A percentile compares a stretch with the other conserved stretches of the same genome.
Evolutionary conservation across 2,797 vertebrate species (phyloP).

Genomic region (Liasis olivaceus): DNA sequence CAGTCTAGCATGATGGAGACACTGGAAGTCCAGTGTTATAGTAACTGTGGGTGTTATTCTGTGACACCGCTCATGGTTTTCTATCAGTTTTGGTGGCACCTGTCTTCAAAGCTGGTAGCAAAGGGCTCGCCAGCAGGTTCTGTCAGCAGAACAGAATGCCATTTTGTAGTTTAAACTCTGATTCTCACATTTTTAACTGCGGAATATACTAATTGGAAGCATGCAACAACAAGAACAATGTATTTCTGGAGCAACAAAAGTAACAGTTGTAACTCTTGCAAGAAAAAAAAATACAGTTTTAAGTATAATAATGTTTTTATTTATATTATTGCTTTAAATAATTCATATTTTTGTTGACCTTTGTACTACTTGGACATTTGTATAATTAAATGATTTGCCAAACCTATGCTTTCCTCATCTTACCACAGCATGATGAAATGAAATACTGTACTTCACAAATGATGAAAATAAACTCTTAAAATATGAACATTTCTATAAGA

Average conservation of each 20-base stretch:
- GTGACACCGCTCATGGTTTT: no score
- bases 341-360: not conserved
- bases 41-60: no score
- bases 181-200: not conserved
- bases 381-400: not conserved
- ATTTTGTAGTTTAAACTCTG: not conserved
- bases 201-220: not conserved
- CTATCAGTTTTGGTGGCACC: no score
- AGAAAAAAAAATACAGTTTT: not conserved
- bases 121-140: no score
- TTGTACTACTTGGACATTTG: not conserved
- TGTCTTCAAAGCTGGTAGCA: no score
- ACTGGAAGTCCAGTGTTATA: no score
- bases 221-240: not conserved
- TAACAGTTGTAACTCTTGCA: not conserved
- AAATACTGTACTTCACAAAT: no score
- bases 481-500: no score
- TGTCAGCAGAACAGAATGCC: no score
- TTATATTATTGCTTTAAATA: not conserved
- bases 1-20: no score
- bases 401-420: not conserved
- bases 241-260: not conserved
- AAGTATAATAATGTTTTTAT: not conserved
- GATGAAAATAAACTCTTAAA: not conserved
- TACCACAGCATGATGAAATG: no score